Conservation (phyloP, 2,888 invertebrate species). For the Thymelicus lineola region DNA sequence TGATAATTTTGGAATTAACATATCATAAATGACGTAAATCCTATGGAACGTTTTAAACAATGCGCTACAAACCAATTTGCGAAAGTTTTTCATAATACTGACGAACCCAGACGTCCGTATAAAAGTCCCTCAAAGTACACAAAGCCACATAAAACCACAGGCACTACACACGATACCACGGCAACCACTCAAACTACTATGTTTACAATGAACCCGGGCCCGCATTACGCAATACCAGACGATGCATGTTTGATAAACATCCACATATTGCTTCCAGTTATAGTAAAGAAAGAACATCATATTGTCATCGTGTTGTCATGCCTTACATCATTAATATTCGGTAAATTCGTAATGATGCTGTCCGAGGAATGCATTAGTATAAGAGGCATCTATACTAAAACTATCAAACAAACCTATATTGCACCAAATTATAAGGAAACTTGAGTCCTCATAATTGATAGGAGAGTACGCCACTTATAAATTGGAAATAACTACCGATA, state of each 20-base stretch:
- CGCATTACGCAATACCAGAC: conserved; percentile 38
- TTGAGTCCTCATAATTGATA: too few relatives aligned
- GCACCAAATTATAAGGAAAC: too few relatives aligned
- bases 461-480: too few relatives aligned
- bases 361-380: too few relatives aligned
- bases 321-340: not conserved
- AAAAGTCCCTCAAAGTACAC: not conserved
- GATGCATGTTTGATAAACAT: conserved; percentile 40
- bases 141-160: not conserved
- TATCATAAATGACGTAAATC: too few relatives aligned
- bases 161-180: not conserved
- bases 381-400: too few relatives aligned
- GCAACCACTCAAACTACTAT: conserved; percentile 12
- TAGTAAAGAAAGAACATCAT: not conserved
- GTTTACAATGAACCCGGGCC: conserved; percentile 39
- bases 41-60: too few relatives aligned
- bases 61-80: too few relatives aligned
- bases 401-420: too few relatives aligned
- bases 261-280: not conserved
- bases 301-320: conserved; percentile 9
- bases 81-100: not conserved
- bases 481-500: too few relatives aligned
- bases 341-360: not conserved
- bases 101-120: not conserved
- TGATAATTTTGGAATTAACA: too few relatives aligned